Percentiles rank a stretch among this genome's conserved stretches.
phyloP scores from a whole-genome alignment of 2,888 invertebrate genomes.

The Caenorhabditis sp. region DNA sequence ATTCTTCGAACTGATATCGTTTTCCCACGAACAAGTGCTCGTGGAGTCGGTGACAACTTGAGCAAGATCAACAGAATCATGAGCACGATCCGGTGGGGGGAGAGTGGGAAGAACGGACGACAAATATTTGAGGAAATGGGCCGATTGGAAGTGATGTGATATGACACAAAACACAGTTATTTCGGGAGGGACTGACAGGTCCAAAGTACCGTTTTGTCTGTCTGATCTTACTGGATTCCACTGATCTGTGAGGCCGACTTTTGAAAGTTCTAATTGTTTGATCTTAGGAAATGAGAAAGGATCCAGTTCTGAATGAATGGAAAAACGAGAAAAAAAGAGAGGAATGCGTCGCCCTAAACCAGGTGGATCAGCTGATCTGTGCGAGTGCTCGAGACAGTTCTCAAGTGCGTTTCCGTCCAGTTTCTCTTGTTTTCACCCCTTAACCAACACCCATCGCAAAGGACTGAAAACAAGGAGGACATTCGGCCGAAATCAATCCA shows the following conservation, averaged over 20 bases:
- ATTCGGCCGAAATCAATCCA: slow-evolving; percentile 8
- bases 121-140: slow-evolving; percentile 36
- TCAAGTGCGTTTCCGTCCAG: slow-evolving; percentile 10
- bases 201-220: slow-evolving; percentile 25
- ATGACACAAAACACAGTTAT: slow-evolving; percentile 21
- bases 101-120: not conserved
- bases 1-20: not conserved
- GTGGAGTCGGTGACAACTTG: slow-evolving; percentile 40
- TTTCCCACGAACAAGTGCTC: slow-evolving; percentile 53
- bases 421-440: not conserved
- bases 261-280: too few species aligned
- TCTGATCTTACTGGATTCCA: slow-evolving; percentile 10
- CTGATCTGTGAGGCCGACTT: slow-evolving; percentile 52
- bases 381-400: not conserved
- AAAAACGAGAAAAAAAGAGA: too few species aligned
- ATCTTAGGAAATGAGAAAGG: not conserved
- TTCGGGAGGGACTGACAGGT: slow-evolving; percentile 41
- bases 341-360: not conserved
- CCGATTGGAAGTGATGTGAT: slow-evolving; percentile 22
- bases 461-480: slow-evolving; percentile 16
- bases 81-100: slow-evolving; percentile 30
- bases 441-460: not conserved
- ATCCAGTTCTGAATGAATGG: too few species aligned
- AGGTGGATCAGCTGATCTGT: slow-evolving; percentile 24
- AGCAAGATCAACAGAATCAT: slow-evolving; percentile 50